Conservation (phyloP, 2,888 invertebrate genomes). For the Antitype chi region DNA sequence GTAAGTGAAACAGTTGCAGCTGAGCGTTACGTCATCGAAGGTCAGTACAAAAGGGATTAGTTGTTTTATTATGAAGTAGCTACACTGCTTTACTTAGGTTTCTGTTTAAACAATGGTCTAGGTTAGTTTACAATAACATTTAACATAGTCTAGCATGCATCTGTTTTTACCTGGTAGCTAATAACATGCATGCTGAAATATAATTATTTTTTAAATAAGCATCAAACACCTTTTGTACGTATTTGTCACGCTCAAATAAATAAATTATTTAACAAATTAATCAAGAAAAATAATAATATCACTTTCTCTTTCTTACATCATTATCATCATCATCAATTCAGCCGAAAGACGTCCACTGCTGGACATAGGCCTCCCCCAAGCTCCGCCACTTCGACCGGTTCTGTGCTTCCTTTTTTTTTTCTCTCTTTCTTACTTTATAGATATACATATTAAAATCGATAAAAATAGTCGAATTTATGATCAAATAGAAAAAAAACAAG, state of each 20-base stretch:
- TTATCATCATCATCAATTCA: too few species aligned
- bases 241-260: too few species aligned
- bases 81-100: not conserved
- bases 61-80: conserved; percentile 5
- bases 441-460: not conserved
- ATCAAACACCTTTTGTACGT: too few species aligned
- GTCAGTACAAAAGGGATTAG: conserved; percentile 25
- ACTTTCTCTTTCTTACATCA: too few species aligned
- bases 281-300: not conserved
- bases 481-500: too few species aligned
- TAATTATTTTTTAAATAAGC: too few species aligned
- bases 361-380: too few species aligned
- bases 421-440: not conserved
- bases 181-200: not conserved
- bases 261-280: too few species aligned
- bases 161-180: not conserved
- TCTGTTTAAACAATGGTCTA: not conserved
- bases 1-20: conserved; percentile 12
- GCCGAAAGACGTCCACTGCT: too few species aligned
- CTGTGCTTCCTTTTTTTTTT: too few species aligned
- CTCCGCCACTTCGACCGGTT: too few species aligned
- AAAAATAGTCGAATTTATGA: not conserved
- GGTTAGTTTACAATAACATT: not conserved
- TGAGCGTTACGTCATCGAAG: conserved; percentile 34
- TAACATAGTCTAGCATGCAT: too few species aligned